Evolutionary conservation across 2,797 vertebrate species (phyloP).

Genomic region (Hoplostethus mediterraneus): DNA sequence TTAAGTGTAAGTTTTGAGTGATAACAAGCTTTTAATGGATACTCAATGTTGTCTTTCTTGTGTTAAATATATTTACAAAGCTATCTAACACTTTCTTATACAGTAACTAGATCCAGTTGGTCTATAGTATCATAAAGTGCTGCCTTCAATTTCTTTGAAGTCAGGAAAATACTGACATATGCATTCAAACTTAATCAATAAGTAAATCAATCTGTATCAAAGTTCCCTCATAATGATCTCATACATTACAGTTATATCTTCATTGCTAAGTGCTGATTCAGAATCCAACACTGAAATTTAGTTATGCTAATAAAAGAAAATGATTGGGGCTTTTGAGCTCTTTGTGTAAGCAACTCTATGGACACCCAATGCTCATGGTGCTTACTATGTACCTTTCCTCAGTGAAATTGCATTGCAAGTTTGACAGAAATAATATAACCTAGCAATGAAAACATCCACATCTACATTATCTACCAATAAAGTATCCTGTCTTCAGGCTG

Average conservation of each 20-base stretch:
- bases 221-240: conserved; percentile 13
- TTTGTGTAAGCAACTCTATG: too few relatives aligned
- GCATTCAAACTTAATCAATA: background rate
- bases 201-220: background rate
- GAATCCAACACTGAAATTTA: background rate
- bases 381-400: too few relatives aligned
- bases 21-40: background rate
- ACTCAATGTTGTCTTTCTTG: background rate
- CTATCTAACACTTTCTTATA: background rate
- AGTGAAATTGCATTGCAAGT: too few relatives aligned
- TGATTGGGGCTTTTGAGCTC: too few relatives aligned
- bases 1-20: conserved; percentile 14
- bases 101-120: too few relatives aligned
- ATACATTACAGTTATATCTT: too few relatives aligned
- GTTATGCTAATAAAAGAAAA: too few relatives aligned
- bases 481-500: too few relatives aligned
- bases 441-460: too few relatives aligned
- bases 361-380: too few relatives aligned
- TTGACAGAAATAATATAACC: too few relatives aligned
- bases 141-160: background rate
- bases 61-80: conserved; percentile 9
- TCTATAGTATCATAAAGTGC: conserved; percentile 21
- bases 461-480: too few relatives aligned
- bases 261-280: background rate
- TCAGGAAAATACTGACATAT: background rate